Percentiles rank a stretch among this genome's conserved stretches.
These are phyloP conservation scores for Chiridota heheva DNA, from an alignment of 35 echinoderm and acorn worm species.

Conservation along the genomic window DNA sequence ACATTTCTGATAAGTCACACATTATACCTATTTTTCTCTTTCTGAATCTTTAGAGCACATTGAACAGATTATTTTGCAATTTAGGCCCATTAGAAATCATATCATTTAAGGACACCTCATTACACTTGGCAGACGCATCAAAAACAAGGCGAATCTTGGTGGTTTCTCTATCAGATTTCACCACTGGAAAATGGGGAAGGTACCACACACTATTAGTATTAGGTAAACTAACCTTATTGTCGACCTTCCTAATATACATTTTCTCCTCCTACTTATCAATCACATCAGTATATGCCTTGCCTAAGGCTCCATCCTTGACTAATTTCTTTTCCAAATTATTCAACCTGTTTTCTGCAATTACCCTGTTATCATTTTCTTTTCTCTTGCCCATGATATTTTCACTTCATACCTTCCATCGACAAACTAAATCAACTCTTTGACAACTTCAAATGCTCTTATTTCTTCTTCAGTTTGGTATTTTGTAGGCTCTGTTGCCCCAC, in stretches of 20 bases:
- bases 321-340: conserved; percentile 42
- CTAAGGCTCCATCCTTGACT: background rate
- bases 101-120: conserved; percentile 38
- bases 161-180: conserved; percentile 32
- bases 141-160: conserved; percentile 47
- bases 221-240: too few relatives aligned
- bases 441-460: background rate
- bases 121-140: conserved; percentile 23
- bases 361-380: conserved; percentile 1
- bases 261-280: conserved; percentile 34
- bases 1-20: conserved; percentile 54
- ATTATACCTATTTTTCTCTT: conserved; percentile 9
- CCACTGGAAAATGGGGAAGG: conserved; percentile 57
- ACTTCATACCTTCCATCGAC: background rate
- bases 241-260: conserved; percentile 31
- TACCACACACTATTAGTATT: conserved; percentile 33
- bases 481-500: background rate
- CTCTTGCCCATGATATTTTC: background rate
- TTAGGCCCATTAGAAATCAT: conserved; percentile 35
- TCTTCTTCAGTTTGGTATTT: background rate
- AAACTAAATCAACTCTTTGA: background rate
- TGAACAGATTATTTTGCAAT: conserved; percentile 39
- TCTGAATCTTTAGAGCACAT: conserved; percentile 38
- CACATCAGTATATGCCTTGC: conserved; percentile 16
- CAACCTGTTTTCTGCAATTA: conserved; percentile 32